Percentiles rank a stretch among this genome's conserved stretches.
Evolutionary conservation across 2,888 invertebrate genomes (phyloP).

Genomic region (Frankliniella fusca): DNA sequence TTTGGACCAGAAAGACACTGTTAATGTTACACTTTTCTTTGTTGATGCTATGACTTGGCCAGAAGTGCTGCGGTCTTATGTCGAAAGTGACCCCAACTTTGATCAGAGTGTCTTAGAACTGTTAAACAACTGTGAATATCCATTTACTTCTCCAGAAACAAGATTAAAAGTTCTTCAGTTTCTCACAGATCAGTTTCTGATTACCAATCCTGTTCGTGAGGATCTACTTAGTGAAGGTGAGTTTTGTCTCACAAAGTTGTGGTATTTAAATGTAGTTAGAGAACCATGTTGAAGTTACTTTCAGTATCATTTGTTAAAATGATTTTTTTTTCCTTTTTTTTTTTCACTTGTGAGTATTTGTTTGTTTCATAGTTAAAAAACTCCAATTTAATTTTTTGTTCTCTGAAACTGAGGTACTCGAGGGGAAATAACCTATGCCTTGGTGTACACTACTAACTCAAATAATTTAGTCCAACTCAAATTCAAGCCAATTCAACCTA

Average conservation of each 20-base stretch:
- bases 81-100: conserved; percentile 83
- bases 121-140: conserved; percentile 74
- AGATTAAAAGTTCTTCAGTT: conserved; percentile 80
- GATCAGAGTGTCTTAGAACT: conserved; percentile 68
- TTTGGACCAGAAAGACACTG: conserved; percentile 93
- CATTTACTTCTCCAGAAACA: conserved; percentile 76
- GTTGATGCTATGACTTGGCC: conserved; percentile 97
- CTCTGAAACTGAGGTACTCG: no score
- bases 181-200: conserved; percentile 89
- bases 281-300: neutral
- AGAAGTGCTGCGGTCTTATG: conserved; percentile 81
- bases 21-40: conserved; percentile 87
- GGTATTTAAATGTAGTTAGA: neutral
- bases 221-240: conserved; percentile 89
- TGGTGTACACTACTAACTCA: no score
- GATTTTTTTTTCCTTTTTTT: neutral
- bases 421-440: no score
- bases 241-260: conserved; percentile 31
- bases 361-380: no score
- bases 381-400: no score
- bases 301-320: conserved; percentile 1
- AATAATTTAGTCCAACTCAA: no score
- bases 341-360: neutral
- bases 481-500: no score
- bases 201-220: conserved; percentile 87